Base-by-base conservation (phyloP, 2,797 vertebrate species). In the Pyrocephalus nanus region DNA sequence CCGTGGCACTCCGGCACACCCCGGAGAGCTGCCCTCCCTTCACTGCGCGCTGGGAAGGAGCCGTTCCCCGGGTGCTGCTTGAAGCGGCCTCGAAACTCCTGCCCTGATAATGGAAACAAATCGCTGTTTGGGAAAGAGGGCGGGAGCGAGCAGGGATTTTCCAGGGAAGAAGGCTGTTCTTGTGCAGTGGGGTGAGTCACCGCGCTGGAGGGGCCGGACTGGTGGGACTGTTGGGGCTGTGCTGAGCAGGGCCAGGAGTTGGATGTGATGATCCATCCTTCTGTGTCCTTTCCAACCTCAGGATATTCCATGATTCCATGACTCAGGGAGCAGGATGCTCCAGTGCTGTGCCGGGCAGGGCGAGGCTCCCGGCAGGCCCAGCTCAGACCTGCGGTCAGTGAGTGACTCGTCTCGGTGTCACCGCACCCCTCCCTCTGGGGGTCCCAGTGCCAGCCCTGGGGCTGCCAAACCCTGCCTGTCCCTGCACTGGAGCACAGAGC, bases 1-100 rank as follows among this genome's bases (percentile, higher is more conserved):
- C 0, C 0, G 15, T 6, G 13, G 53, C 50, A 16, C 10, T 8
- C 26, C 0, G 3, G 57, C 42, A 42, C 54, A 6, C 13, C 3
- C 50, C 0, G 0, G 45, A 27, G 1, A 40, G 45, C 57, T 32
- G 34, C 57, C 36, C 7, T 0, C 14, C 51, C 54, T 18, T 22
- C 15, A 1, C 27, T 7, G 1, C 1, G 27, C 1, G 42, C 45
- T 17, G 50, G 53, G 50, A 50, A 50, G 32, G 48, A 58, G 29
- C 32, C 0, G 0, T 2, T 45, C 66, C 71, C 1, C 3, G 25
- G 25, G 18, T 1, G 1, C 43, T 25, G 27, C 38, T 64, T 58
- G n/a, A 55, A 65, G 2, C 0, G 3, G 23, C 45, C 21, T 19
- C 55, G 13, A 32, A 51, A 45, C 26, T 34, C 36, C 29, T 8